Evolutionary conservation across 1,140 invertebrate species (phyloP).

Genomic region (Zelostemma sp.): DNA sequence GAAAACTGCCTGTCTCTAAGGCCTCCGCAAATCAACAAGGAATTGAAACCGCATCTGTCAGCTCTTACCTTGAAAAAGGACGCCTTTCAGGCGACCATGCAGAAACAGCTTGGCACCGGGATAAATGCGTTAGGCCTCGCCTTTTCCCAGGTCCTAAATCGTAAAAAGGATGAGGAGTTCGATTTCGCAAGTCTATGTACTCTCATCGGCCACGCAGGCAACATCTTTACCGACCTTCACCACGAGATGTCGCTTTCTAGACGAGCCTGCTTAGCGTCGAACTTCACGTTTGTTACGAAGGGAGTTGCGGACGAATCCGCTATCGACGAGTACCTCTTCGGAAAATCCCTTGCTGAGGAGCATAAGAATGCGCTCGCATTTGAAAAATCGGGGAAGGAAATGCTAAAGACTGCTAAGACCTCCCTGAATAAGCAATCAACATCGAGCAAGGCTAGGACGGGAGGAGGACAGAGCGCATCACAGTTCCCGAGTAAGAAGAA

Average conservation of each 20-base stretch:
- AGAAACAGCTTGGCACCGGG: background rate
- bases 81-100: background rate
- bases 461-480: too few species aligned
- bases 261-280: constrained; percentile 1
- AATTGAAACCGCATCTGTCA: background rate
- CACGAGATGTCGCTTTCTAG: background rate
- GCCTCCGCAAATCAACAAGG: constrained; percentile 3
- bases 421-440: background rate
- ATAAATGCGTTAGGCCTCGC: constrained; percentile 4
- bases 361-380: background rate
- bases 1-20: background rate
- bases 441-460: too few species aligned
- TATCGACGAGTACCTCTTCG: constrained; percentile 9
- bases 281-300: background rate
- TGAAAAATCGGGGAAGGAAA: constrained; percentile 5
- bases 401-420: background rate
- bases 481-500: background rate
- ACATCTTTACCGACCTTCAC: background rate
- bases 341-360: constrained; percentile 1
- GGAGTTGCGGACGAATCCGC: background rate
- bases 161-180: background rate
- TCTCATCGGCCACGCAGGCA: background rate
- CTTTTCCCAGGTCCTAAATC: background rate
- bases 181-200: too few species aligned
- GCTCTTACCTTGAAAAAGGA: background rate